Percentiles rank a stretch among this genome's conserved stretches.
Evolutionary conservation across 2,888 invertebrate genomes (phyloP).

Genomic region (Gandaritis pyraliata): DNA sequence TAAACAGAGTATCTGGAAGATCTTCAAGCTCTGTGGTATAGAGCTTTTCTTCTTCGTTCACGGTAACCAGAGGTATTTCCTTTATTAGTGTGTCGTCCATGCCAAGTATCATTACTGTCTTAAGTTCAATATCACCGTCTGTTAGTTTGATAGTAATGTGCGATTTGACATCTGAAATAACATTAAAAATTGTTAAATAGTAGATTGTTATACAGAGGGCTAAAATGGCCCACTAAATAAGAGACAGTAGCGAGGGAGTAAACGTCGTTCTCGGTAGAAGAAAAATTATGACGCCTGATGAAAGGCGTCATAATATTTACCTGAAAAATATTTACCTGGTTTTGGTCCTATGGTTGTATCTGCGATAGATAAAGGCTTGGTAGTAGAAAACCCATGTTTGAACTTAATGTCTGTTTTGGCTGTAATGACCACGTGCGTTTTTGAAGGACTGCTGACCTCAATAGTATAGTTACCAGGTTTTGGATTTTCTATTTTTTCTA

Average conservation of each 20-base stretch:
- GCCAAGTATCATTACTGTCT: conserved; percentile 50
- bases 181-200: neutral
- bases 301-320: no score
- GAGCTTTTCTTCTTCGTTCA: conserved; percentile 48
- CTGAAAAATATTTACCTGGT: conserved; percentile 21
- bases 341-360: conserved; percentile 24
- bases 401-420: conserved; percentile 19
- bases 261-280: no score
- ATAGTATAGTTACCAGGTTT: conserved; percentile 12
- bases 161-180: conserved; percentile 34
- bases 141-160: conserved; percentile 55
- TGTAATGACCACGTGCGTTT: conserved; percentile 12
- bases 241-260: no score
- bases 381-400: conserved; percentile 27
- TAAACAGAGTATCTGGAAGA: conserved; percentile 54
- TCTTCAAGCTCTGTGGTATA: conserved; percentile 51
- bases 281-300: no score
- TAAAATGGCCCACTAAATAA: no score
- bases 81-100: conserved; percentile 42
- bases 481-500: conserved; percentile 2
- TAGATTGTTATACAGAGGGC: no score
- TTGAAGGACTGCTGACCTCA: neutral
- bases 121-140: conserved; percentile 46
- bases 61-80: conserved; percentile 45
- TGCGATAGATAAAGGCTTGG: conserved; percentile 19